A percentile compares a stretch with the other conserved stretches of the same genome.
phyloP scores from a whole-genome alignment of 2,797 vertebrate genomes.

The Phrynocephalus vlangalii region DNA sequence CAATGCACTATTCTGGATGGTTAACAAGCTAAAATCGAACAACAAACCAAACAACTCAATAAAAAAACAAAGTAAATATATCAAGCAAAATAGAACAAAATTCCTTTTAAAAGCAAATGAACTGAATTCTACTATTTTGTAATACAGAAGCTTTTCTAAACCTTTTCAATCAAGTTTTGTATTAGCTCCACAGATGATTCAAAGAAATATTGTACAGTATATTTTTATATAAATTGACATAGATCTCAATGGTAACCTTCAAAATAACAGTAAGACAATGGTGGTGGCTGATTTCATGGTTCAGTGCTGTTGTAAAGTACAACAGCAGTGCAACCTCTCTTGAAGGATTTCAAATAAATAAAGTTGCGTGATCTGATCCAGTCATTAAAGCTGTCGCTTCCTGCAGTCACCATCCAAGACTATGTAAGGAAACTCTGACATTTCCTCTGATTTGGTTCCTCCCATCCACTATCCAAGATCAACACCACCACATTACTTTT shows the following conservation, averaged over 20 bases:
- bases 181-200: fast-evolving
- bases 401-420: constrained; percentile 54
- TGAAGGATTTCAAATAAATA: constrained; percentile 39
- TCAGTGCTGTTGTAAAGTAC: constrained; percentile 26
- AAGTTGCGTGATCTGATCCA: constrained; percentile 48
- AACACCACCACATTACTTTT: neutral
- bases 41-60: too few relatives aligned
- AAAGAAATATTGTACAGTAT: neutral
- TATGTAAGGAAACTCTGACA: constrained; percentile 46
- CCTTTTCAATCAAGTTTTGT: neutral
- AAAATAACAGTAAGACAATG: neutral
- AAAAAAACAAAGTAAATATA: too few relatives aligned
- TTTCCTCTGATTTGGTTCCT: constrained; percentile 44
- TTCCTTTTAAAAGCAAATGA: constrained; percentile 19
- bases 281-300: neutral
- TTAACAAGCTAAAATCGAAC: too few relatives aligned
- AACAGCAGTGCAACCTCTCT: neutral
- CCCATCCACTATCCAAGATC: constrained; percentile 36
- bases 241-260: neutral
- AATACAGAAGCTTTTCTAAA: neutral
- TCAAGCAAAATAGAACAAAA: neutral
- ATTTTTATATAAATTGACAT: neutral
- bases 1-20: too few relatives aligned
- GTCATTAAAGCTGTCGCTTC: constrained; percentile 57
- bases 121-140: neutral